Evolutionary conservation across 2,113 vertebrate genomes (phyloP).

Genomic region (Madoqua kirkii): DNA sequence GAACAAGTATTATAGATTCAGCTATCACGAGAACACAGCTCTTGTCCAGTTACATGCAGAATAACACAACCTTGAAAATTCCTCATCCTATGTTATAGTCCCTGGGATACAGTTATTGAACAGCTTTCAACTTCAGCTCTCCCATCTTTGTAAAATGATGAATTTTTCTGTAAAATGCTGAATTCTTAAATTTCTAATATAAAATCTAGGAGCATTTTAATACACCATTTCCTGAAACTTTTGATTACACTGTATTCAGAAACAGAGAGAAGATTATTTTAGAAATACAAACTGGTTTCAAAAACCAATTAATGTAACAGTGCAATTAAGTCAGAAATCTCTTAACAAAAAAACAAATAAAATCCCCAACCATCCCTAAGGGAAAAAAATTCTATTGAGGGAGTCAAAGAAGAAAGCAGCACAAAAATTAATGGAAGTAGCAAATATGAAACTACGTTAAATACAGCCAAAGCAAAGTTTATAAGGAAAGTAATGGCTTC

Average conservation of each 20-base stretch:
- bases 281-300: neutral
- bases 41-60: accelerated
- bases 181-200: neutral
- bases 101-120: neutral
- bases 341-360: neutral
- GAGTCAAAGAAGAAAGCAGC: neutral
- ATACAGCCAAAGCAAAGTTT: neutral
- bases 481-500: neutral
- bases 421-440: neutral
- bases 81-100: neutral
- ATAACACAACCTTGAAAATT: neutral
- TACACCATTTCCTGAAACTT: neutral
- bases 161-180: neutral
- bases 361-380: neutral
- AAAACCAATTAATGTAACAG: neutral
- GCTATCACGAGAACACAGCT: neutral
- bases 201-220: neutral
- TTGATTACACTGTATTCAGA: neutral
- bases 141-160: neutral
- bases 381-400: neutral
- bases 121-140: neutral
- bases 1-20: neutral
- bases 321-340: neutral
- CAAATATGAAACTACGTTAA: neutral
- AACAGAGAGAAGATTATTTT: neutral